Evolutionary conservation across 2,113 vertebrate genomes (phyloP), one percentile per base, ranked within the genome.

Genomic region (Corythornis cristatus): DNA sequence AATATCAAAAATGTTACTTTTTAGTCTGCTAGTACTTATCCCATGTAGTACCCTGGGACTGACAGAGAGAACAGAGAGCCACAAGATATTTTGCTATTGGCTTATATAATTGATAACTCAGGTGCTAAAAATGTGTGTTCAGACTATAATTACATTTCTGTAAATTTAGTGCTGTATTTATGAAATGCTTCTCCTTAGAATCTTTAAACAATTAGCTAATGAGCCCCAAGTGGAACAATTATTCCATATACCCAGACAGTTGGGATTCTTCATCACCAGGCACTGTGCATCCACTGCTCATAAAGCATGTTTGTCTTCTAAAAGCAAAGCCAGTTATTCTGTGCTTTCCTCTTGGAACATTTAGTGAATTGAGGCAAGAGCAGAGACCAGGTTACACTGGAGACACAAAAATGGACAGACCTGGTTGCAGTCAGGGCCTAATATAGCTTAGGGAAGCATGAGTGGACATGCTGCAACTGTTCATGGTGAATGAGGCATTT

Each of bases 151-250:
- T 85, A 89, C 68, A 70, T 43, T 83, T 93, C 72, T 89, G 85
- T 79, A 96, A 91, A 83, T 91, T 71, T 91, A 88, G 20, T 71
- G 72, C 85, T 83, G 43, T 76, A 71, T 93, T 96, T 96, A 93
- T 92, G 89, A 96, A 93, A 93, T 61, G 68, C 78, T 92, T 94
- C 91, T 80, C 82, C 60, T 95, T 80, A 89, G 74, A 80, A 87
- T 91, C 64, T 89, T 93, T 90, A 92, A 95, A 94, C 74, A 95
- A 95, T 94, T 95, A 91, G 94, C 75, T 95, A 96, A 95, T 92
- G 91, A 96, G 94, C 94, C 95, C 89, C 96, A 89, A 85, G 93
- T 94, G 96, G 81, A 94, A 93, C 72, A 93, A 96, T 96, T 96
- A 96, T 87, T 82, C 56, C 53, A 42, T 65, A 68, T 33, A 82